These are phyloP conservation scores for Merodon equestris DNA, from an alignment of 2,888 invertebrate species.

Conservation along the genomic window DNA sequence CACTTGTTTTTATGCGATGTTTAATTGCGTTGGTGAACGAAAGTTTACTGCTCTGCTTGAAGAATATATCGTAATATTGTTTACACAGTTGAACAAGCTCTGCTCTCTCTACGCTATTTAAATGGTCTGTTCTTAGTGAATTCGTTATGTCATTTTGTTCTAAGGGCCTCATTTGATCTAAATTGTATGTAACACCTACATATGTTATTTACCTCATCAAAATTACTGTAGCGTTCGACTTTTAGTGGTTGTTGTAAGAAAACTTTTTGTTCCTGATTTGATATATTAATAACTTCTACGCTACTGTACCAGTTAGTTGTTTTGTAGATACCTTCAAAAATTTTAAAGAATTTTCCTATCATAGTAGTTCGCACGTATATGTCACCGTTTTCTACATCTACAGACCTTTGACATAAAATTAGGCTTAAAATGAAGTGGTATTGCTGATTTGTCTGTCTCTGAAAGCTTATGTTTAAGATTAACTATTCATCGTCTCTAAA, in stretches of 20 bases:
- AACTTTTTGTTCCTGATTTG: constrained; percentile 13
- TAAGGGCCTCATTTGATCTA: not conserved
- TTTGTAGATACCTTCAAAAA: constrained; percentile 23
- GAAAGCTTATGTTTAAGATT: constrained; percentile 23
- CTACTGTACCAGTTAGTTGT: constrained; percentile 28
- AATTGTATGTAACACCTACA: not conserved
- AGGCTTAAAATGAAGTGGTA: constrained; percentile 7
- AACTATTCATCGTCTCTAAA: constrained; percentile 50
- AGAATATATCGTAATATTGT: constrained; percentile 32
- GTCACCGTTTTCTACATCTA: constrained; percentile 13
- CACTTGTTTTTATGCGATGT: constrained; percentile 37
- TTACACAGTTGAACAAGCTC: constrained; percentile 40
- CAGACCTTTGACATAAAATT: constrained; percentile 7
- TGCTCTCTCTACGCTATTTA: constrained; percentile 7
- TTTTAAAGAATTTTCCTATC: constrained; percentile 7
- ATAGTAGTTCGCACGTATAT: not conserved
- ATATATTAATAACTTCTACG: constrained; percentile 35
- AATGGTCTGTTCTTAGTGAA: constrained; percentile 16
- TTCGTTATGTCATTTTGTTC: not conserved
- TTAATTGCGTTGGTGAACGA: constrained; percentile 50
- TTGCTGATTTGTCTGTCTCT: constrained; percentile 20
- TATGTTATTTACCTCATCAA: not conserved
- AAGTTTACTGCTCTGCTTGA: constrained; percentile 27
- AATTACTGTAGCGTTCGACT: constrained; percentile 8
- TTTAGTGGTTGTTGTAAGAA: constrained; percentile 39